A percentile compares a stretch with the other conserved stretches of the same genome.
These are phyloP conservation scores for Zalophus californianus DNA, from an alignment of 2,797 vertebrate species.

Conservation along the genomic window DNA sequence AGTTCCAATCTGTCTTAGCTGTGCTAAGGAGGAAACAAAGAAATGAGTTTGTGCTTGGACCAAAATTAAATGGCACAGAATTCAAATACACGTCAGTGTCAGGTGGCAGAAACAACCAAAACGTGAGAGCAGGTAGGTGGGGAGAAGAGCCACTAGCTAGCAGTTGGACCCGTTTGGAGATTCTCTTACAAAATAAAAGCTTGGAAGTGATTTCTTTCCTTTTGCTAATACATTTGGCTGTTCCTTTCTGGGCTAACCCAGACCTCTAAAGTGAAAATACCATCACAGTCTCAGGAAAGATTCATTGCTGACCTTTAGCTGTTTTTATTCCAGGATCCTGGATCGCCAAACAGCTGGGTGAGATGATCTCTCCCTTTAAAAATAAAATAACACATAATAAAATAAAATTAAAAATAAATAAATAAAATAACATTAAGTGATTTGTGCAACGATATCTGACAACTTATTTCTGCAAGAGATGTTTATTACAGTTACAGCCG, in stretches of 20 bases:
- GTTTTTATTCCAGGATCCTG: neutral
- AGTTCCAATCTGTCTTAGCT: neutral
- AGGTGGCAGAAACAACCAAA: neutral
- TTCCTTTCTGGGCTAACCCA: neutral
- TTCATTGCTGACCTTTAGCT: conserved; percentile 36
- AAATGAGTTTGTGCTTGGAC: neutral
- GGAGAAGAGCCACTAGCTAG: neutral
- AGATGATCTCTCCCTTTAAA: neutral
- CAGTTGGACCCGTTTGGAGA: neutral
- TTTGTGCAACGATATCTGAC: neutral
- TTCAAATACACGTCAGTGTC: neutral
- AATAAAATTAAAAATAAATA: neutral
- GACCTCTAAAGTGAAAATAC: neutral
- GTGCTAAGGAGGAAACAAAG: neutral
- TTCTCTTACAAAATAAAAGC: neutral
- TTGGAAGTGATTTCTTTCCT: neutral
- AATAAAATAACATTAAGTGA: neutral
- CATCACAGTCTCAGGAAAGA: neutral
- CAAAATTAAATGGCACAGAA: neutral
- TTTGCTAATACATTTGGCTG: neutral
- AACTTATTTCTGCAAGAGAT: neutral
- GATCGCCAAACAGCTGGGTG: neutral
- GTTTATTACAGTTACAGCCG: neutral
- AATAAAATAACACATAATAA: neutral
- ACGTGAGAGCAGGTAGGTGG: neutral